These are phyloP conservation scores for Pandion haliaetus DNA, from an alignment of 2,113 vertebrate species.

Conservation along the genomic window DNA sequence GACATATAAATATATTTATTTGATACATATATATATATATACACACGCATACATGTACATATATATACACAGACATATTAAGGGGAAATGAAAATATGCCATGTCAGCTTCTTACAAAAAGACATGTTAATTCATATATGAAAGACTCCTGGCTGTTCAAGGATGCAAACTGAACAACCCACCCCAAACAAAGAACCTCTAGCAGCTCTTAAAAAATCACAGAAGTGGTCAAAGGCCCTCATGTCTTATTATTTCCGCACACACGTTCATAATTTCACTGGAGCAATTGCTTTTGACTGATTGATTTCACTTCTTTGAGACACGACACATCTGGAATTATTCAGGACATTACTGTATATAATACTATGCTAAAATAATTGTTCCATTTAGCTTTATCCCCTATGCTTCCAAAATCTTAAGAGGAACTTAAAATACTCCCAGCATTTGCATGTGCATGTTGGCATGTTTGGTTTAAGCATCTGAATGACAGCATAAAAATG, in stretches of 20 bases:
- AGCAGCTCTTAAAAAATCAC: background rate
- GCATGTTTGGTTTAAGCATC: background rate
- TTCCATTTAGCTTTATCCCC: background rate
- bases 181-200: background rate
- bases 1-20: background rate
- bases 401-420: background rate
- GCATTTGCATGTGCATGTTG: background rate
- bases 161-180: background rate
- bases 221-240: background rate
- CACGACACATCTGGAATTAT: conserved; percentile 16
- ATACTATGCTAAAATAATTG: background rate
- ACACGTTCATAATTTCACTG: background rate
- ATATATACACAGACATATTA: background rate
- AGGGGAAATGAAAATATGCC: background rate
- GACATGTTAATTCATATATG: background rate
- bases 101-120: background rate
- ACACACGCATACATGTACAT: background rate
- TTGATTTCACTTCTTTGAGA: background rate
- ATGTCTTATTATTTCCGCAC: background rate
- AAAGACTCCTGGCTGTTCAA: background rate
- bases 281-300: background rate
- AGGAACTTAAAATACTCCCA: background rate
- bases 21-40: background rate
- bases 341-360: background rate
- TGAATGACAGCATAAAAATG: background rate